Evolutionary conservation across 2,888 invertebrate species (phyloP), one percentile per base, ranked within the genome.

Genomic region (Pterostichus niger): DNA sequence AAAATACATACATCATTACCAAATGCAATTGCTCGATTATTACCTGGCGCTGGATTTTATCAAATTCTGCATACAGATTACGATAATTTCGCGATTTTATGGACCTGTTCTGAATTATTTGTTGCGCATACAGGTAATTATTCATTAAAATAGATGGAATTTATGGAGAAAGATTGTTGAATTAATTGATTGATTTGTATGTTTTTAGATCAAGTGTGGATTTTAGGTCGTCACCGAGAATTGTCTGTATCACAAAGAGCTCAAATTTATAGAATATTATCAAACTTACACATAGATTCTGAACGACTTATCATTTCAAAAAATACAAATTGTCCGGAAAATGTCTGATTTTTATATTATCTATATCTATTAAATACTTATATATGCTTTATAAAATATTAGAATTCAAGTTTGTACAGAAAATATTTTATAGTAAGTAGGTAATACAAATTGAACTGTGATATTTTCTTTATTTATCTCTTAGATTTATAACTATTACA

Each of bases 1-100:
- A 92, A 93, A 91, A 91, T 94, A 6, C 91, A 91, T 84, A 92
- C 92, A 44, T 87, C 86, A 75, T 91, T 95, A 87, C 95, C 95
- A 15, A 93, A 93, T 87, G 89, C 93, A 17, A 90, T 95, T 81
- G 93, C 94, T 7, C 91, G 94, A 49, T 90, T 94, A 86, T 89
- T 95, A 86, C 95, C 95, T 7, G 95, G 95, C 64, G 93, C 94
- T 7, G 95, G 95, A 0, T 92, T 92, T 85, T 95, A 95, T 90
- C 93, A 93, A 89, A 91, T 95, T 64, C 91, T 95, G 31, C 93
- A 93, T 87, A 95, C 95, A 0, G 95, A 95, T 89, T 95, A 95
- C 89, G 91, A 92, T 0, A 92, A 92, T 87, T 95, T 93, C 89
- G 95, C 95, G 49, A 91, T 95, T 84, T 87, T 95, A 71, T 95